Evolutionary conservation across 2,113 vertebrate species (phyloP), one percentile per base, ranked within the genome.

Genomic region (Electrona antarctica): DNA sequence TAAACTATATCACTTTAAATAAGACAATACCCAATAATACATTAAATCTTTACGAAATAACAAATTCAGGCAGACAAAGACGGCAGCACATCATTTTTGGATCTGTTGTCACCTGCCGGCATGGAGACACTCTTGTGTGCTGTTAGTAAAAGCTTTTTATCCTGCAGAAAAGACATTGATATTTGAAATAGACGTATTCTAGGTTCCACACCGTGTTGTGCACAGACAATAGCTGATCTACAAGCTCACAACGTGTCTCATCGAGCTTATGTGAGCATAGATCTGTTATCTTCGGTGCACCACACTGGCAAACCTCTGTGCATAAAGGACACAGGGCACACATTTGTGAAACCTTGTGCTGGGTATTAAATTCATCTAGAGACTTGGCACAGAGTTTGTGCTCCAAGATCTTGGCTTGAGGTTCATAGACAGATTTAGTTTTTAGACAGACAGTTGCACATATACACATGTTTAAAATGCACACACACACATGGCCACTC

Each of bases 321-420:
- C 61, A 67, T 77, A 49, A 70, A 80, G 60, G 62, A 63, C 56
- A 71, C 45, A 15, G 10, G 51, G 58, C 1, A 21, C 14, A 69
- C 11, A 54, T 54, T 60, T 11, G 21, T 47, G 15, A 63, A 41
- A 63, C 60, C 57, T 14, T 1, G 55, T 52, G 29, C n/a, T 63
- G 50, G 51, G 48, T 64, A n/a, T n/a, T 11, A 6, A 14, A 51
- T 28, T 74, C 15, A 79, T 4, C 58, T 33, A 28, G 8, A 45
- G 33, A 14, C 55, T 69, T 14, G 14, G 15, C 8, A 13, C 1
- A 5, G 55, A 49, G 64, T 56, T 61, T 14, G 9, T 54, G 45
- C 50, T 50, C n/a, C 13, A n/a, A 8, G 64, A 12, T 64, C 46
- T 28, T 41, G 68, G 63, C 67, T 62, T 14, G 55, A 13, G 14